Evolutionary conservation across 2,888 invertebrate species (phyloP), one percentile per base, ranked within the genome.

Genomic region (Pristionchus entomophagus): DNA sequence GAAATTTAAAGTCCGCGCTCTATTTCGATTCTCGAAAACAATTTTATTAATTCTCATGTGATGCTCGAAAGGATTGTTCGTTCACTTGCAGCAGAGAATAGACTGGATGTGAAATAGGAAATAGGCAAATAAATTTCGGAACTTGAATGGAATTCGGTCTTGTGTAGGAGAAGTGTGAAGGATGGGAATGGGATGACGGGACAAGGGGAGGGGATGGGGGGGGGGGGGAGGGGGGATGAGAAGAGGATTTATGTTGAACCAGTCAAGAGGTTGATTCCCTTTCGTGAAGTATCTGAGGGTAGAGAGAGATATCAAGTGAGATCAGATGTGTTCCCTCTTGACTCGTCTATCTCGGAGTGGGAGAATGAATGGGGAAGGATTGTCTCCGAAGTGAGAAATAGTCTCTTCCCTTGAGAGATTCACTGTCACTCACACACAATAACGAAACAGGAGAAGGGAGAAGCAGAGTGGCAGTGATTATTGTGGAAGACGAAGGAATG

Each of bases 131-230:
- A 69, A 69, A 69, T 69, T 69, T 22, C 4, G 35, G 69, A n/a
- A 69, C 69, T n/a, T n/a, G 41, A n/a, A 69, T 69, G 69, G 69
- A 69, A 69, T 69, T 69, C 38, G 38, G 69, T 69, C 38, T 69
- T 69, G 69, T 69, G 8, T 35, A 69, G 69, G n/a, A 17, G 69
- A 69, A 35, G 69, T 69, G 69, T 69, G 69, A 69, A 69, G 69
- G 35, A 69, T 35, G 69, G 22, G 69, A 69, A 69, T 69, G 69
- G 69, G 38, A 69, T 69, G 69, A 69, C 38, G 69, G 41, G 56
- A 56, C 5, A 22, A n/a, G 5, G 56, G 56, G 19, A n/a, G 56
- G n/a, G 22, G 10, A n/a, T n/a, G n/a, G n/a, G n/a, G n/a, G n/a
- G n/a, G n/a, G n/a, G n/a, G n/a, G n/a, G n/a, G n/a, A n/a, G n/a